phyloP scores from a whole-genome alignment of 2,888 invertebrate genomes.

The Agrotis exclamationis region DNA sequence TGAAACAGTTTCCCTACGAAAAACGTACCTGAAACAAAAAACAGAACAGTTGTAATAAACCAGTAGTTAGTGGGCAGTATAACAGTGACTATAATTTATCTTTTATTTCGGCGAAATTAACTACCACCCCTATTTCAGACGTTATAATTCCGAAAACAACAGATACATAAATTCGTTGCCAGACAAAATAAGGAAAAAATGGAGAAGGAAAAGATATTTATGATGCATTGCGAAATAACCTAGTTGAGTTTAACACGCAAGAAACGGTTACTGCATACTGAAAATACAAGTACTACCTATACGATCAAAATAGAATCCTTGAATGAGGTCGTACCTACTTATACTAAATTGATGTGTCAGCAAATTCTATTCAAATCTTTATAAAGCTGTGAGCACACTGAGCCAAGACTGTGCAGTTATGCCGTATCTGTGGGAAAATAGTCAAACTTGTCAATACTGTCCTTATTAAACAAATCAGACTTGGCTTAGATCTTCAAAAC shows the following conservation, averaged over 20 bases:
- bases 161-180: conserved; percentile 56
- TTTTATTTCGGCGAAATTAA: conserved; percentile 50
- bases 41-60: conserved; percentile 54
- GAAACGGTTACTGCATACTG: conserved; percentile 3
- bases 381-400: background rate
- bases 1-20: background rate
- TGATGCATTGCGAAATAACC: conserved; percentile 24
- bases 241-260: conserved; percentile 11
- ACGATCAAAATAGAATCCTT: conserved; percentile 9
- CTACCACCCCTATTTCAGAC: conserved; percentile 33
- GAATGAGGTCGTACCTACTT: conserved; percentile 6
- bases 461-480: background rate
- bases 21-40: conserved; percentile 60
- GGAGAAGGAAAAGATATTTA: conserved; percentile 39
- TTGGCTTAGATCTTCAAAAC: no score
- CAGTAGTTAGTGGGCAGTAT: conserved; percentile 26
- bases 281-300: background rate
- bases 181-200: conserved; percentile 52
- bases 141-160: conserved; percentile 59
- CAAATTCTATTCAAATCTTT: background rate
- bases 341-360: conserved; percentile 9
- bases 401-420: background rate
- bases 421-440: background rate
- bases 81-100: conserved; percentile 33
- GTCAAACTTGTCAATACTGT: conserved; percentile 6